Percentiles rank a stretch among this genome's conserved stretches.
These are phyloP conservation scores for Rapana venosa DNA, from an alignment of 2,888 invertebrate genomes.

Conservation along the genomic window DNA sequence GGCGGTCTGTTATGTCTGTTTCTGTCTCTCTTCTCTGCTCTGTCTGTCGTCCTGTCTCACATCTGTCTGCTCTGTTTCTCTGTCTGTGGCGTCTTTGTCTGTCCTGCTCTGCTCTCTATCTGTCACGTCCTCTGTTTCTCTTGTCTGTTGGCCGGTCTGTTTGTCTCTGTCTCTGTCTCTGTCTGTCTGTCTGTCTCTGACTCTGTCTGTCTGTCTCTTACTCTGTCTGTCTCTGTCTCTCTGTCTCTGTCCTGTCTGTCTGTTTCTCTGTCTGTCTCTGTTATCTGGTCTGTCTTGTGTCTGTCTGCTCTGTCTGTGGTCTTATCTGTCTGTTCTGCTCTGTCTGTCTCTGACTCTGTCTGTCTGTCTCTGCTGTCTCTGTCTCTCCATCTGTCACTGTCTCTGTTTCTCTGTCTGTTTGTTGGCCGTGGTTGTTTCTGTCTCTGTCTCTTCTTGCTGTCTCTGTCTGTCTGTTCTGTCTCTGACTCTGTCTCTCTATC, in stretches of 20 bases:
- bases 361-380: neutral
- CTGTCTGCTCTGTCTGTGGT: too few relatives aligned
- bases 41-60: too few relatives aligned
- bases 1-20: neutral
- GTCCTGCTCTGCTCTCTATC: neutral
- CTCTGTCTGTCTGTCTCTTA: too few relatives aligned
- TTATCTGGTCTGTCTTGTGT: too few relatives aligned
- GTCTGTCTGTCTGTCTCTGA: neutral
- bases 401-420: conserved; percentile 13
- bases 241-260: too few relatives aligned
- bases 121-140: too few relatives aligned
- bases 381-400: neutral
- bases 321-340: neutral
- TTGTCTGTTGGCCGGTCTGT: too few relatives aligned
- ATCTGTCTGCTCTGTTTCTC: too few relatives aligned
- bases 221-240: neutral
- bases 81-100: neutral
- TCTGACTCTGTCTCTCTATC: too few relatives aligned
- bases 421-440: neutral
- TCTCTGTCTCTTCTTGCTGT: neutral
- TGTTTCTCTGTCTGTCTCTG: too few relatives aligned
- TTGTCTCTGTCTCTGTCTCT: too few relatives aligned
- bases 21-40: too few relatives aligned
- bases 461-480: conserved; percentile 11
- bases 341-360: neutral